Evolutionary conservation across 2,113 vertebrate genomes (phyloP), one percentile per base, ranked within the genome.

Genomic region (Gorsachius goisagi): DNA sequence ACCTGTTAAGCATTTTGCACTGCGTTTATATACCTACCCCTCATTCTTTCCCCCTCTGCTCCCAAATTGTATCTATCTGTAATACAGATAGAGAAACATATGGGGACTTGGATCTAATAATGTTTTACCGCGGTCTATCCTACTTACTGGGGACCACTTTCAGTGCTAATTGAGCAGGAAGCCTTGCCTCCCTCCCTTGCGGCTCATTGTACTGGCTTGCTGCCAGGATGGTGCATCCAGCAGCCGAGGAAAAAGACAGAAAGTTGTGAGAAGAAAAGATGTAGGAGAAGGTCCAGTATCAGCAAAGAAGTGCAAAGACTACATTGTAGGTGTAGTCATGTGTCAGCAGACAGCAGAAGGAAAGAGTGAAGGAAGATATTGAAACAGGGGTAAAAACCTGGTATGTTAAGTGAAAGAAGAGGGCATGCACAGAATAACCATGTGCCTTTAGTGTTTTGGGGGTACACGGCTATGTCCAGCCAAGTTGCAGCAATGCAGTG

Each of bases 391-490:
- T 80, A 56, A 66, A 77, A 85, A 16, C 4, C 11, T 21, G 20
- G 2, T 33, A 22, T 24, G 18, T 22, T 49, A 73, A 44, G 24
- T 75, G 33, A 49, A 81, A 9, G 1, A 76, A 87, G 17, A 53
- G 17, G 8, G 4, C 11, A 37, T 2, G 1, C 27, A 55, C 11
- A 75, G 44, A 82, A 56, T n/a, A 83, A 17, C 4, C 16, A 4
- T 2, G 26, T 37, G 8, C 15, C 44, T 90, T 75, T 21, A 5
- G 15, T 63, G 11, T 27, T 58, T 67, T 0, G 2, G 19, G 59
- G 3, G 1, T 45, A 45, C n/a, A 4, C 2, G 1, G 39, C 67
- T 44, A 20, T 13, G 33, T 26, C 9, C 35, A 56, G 44, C 3
- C 18, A 49, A 53, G 7, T 6, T 44, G 19, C 39, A 66, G 17